Percentiles rank a stretch among this genome's conserved stretches.
Conservation (phyloP, 2,888 invertebrate genomes). For the Anticlea derivata region DNA sequence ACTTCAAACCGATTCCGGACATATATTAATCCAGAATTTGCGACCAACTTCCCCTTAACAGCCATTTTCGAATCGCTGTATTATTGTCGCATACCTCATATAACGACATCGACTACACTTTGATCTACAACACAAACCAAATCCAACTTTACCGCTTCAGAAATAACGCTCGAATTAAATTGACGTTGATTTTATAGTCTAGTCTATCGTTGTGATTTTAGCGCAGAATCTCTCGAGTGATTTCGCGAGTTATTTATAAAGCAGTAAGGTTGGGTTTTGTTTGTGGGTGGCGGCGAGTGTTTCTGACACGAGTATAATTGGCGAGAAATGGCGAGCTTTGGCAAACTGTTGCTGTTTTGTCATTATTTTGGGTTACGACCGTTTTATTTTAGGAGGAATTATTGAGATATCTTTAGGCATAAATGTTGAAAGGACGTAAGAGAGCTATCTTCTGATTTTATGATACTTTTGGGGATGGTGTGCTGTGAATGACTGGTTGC, state of each 20-base stretch:
- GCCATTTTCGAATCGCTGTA: slow-evolving; percentile 66
- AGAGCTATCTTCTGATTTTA: background rate
- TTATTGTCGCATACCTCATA: slow-evolving; percentile 73
- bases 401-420: slow-evolving; percentile 14
- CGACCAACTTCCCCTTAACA: slow-evolving; percentile 57
- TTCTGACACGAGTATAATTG: slow-evolving; percentile 78
- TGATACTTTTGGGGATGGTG: background rate
- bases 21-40: slow-evolving; percentile 16
- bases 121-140: slow-evolving; percentile 58
- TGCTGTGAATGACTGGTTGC: too few species aligned
- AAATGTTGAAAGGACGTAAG: slow-evolving; percentile 2
- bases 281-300: slow-evolving; percentile 49
- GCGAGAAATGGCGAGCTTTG: slow-evolving; percentile 74
- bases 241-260: background rate
- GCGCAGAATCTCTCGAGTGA: background rate
- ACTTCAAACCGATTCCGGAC: slow-evolving; percentile 1
- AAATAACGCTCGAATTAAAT: slow-evolving; percentile 36
- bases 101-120: slow-evolving; percentile 63
- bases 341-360: slow-evolving; percentile 59
- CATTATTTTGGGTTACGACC: slow-evolving; percentile 32
- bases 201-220: slow-evolving; percentile 53
- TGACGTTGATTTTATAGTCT: slow-evolving; percentile 45
- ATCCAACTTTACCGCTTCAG: slow-evolving; percentile 40
- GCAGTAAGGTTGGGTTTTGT: slow-evolving; percentile 41
- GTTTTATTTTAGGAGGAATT: slow-evolving; percentile 33